Conservation (phyloP, 2,888 invertebrate genomes). For the Tetragonisca angustula region DNA sequence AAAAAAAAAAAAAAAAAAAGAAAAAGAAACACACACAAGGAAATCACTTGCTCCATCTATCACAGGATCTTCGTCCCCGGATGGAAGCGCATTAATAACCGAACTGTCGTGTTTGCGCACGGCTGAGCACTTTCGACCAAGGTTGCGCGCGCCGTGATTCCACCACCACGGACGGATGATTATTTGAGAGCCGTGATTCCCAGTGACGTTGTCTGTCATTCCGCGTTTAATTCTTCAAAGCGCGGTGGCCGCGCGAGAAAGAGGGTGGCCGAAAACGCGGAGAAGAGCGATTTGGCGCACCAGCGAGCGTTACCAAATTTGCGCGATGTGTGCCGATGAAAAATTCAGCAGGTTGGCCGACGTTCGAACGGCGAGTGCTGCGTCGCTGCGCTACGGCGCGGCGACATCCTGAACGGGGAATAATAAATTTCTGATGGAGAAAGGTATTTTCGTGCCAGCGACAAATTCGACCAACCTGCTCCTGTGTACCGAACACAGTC, state of each 20-base stretch:
- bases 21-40: too few relatives aligned
- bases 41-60: too few relatives aligned
- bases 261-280: neutral
- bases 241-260: neutral
- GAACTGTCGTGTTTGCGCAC: slow-evolving; percentile 44
- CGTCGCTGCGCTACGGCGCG: neutral
- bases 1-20: too few relatives aligned
- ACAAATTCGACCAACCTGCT: neutral
- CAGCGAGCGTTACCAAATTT: slow-evolving; percentile 15
- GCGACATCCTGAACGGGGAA: slow-evolving; percentile 27
- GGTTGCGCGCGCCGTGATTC: neutral
- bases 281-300: neutral
- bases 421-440: slow-evolving; percentile 44
- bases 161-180: neutral
- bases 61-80: too few relatives aligned
- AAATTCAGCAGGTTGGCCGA: slow-evolving; percentile 36
- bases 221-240: slow-evolving; percentile 48
- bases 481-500: neutral
- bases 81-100: slow-evolving; percentile 42
- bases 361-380: neutral
- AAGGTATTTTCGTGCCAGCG: slow-evolving; percentile 17
- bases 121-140: slow-evolving; percentile 40
- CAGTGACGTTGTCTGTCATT: slow-evolving; percentile 17
- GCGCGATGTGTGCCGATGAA: slow-evolving; percentile 42
- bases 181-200: slow-evolving; percentile 37